Evolutionary conservation across 2,888 invertebrate species (phyloP), one percentile per base, ranked within the genome.

Genomic region (Oconnorella tubifera): DNA sequence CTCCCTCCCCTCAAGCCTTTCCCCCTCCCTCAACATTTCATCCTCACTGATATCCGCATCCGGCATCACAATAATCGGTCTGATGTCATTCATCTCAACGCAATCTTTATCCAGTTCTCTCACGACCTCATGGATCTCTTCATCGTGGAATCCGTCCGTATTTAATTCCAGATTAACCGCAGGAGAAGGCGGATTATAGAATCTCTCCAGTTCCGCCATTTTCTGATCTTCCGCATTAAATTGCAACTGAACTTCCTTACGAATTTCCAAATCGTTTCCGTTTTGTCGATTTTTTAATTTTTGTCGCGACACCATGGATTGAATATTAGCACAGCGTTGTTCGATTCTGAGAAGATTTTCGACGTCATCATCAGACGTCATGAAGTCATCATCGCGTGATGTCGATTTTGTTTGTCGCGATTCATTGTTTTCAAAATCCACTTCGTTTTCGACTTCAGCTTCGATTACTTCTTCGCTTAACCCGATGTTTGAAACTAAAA

Each of bases 291-390:
- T 19, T 40, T 40, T 10, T 10, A 10, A 14, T 19, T 40, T 10
- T 40, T 40, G 40, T 19, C 40, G 10, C 10, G 56, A 29, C 10
- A 59, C 70, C 59, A 66, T 66, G 10, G 80, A 78, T 69, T 83
- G 84, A 65, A 83, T 81, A 55, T 78, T 79, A 14, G 79, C 83
- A 75, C 83, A 84, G 68, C 85, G 84, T 66, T 81, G 83, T 66
- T 86, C 86, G 40, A 85, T 83, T 74, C 84, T 84, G 59, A 83
- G 73, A 63, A 83, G 73, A 66, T 77, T 83, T 59, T 84, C 84
- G 1, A 81, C 66, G 48, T 66, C 68, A 51, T 67, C 56, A 19
- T 49, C 10, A 2, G 60, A 49, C 10, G 29, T 25, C 2, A 58
- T 25, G 19, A 23, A 33, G 27, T 33, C 33, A 1, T n/a, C 60